Evolutionary conservation across 2,113 vertebrate species (phyloP).

Genomic region (Numida meleagris): DNA sequence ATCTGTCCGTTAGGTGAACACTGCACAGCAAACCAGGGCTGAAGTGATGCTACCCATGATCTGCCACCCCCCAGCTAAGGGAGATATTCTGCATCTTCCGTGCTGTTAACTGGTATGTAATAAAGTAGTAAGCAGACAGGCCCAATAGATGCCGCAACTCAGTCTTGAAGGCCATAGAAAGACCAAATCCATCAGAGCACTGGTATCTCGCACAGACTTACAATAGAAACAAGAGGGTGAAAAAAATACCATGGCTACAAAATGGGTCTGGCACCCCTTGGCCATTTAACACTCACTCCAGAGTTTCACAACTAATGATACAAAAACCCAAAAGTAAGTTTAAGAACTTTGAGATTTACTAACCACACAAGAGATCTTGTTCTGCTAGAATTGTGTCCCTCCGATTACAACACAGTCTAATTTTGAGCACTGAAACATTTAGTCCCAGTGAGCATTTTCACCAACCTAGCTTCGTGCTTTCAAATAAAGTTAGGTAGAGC

Average conservation of each 20-base stretch:
- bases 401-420: neutral
- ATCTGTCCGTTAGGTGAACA: neutral
- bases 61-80: neutral
- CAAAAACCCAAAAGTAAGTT: neutral
- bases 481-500: neutral
- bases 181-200: neutral
- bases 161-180: neutral
- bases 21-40: neutral
- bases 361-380: neutral
- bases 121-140: neutral
- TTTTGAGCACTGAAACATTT: neutral
- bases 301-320: neutral
- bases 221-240: neutral
- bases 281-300: neutral
- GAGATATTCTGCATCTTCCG: neutral
- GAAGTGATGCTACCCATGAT: rapidly evolving
- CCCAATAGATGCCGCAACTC: neutral
- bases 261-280: neutral
- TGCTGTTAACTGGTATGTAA: neutral
- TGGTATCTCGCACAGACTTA: neutral
- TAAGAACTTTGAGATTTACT: neutral
- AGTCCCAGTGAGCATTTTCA: neutral
- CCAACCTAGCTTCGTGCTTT: neutral
- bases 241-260: neutral
- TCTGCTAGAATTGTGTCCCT: neutral